Evolutionary conservation across 2,113 vertebrate species (phyloP).

Genomic region (Oryzias celebensis): DNA sequence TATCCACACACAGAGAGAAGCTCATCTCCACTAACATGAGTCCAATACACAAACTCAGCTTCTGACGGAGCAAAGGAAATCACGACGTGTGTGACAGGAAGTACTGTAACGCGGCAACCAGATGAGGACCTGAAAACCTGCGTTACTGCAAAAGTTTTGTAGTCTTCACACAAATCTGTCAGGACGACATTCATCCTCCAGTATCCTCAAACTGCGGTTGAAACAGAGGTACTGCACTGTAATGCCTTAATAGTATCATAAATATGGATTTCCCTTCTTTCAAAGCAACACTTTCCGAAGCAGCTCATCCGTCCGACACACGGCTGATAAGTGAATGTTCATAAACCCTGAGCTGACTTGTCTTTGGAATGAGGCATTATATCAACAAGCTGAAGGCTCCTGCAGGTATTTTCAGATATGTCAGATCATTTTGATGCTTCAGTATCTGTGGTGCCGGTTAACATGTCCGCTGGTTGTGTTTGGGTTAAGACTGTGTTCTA

Average conservation of each 20-base stretch:
- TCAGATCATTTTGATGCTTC: conserved; percentile 35
- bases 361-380: conserved; percentile 29
- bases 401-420: conserved; percentile 50
- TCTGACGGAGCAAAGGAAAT: conserved; percentile 22
- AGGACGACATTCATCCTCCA: conserved; percentile 47
- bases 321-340: conserved; percentile 41
- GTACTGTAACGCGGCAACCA: conserved; percentile 21
- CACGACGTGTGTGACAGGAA: conserved; percentile 11
- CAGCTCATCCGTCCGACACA: conserved; percentile 37
- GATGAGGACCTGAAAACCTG: conserved; percentile 14
- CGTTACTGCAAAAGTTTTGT: conserved; percentile 17
- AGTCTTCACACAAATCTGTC: conserved; percentile 22
- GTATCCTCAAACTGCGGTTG: conserved; percentile 43
- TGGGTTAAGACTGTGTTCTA: conserved; percentile 40
- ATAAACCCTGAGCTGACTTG: conserved; percentile 23
- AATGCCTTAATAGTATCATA: conserved; percentile 72
- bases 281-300: conserved; percentile 30
- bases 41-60: conserved; percentile 9
- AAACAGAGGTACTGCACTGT: conserved; percentile 61
- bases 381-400: conserved; percentile 19
- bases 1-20: too few species aligned
- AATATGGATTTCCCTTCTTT: conserved; percentile 48
- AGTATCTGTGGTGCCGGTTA: conserved; percentile 41
- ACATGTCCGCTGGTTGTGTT: conserved; percentile 30
- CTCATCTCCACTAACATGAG: not conserved